Evolutionary conservation across 2,797 vertebrate genomes (phyloP), one percentile per base, ranked within the genome.

Genomic region (Alfaro cultratus): DNA sequence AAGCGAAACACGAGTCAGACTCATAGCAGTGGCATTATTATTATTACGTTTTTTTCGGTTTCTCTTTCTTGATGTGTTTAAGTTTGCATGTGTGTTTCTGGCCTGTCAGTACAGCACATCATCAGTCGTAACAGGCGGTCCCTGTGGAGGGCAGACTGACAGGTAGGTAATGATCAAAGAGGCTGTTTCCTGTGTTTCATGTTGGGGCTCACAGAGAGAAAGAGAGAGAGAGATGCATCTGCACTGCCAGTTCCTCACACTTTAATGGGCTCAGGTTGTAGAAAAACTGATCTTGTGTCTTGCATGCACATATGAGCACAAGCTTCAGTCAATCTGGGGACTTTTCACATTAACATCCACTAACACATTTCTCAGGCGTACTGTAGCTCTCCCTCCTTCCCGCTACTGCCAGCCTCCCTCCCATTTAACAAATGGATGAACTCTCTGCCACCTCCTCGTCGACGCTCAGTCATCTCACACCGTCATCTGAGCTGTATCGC

Each of bases 141-240:
- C 94, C 94, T 74, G 85, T 88, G 94, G 95, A 95, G 92, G 92
- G 89, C 85, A 91, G 92, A 93, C 91, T 95, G 94, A 94, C 94
- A 94, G 94, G 93, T 92, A 94, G 92, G 93, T 95, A 95, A 96
- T 96, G 95, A 96, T 96, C 96, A 96, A 95, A 96, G 96, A 88
- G 85, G 87, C 89, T 83, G 93, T 96, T 96, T 95, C 89, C 81
- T 92, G 82, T 93, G 88, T 80, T 92, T 95, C 92, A 94, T 94
- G 94, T 96, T 87, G 93, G 15, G 6, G 92, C 92, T 94, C 90
- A 34, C 86, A 94, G 94, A 92, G 85, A 91, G 85, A 92, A n/a
- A 67, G 55, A 57, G 11, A 57, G 8, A 92, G 85, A 91, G 85
- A 92, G 21, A 70, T 85, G 91, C 89, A 89, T 93, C 91, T 94